A percentile compares a stretch with the other conserved stretches of the same genome.
These are phyloP conservation scores for Oxygymnocypris stewartii DNA, from an alignment of 2,113 vertebrate species.

Conservation along the genomic window DNA sequence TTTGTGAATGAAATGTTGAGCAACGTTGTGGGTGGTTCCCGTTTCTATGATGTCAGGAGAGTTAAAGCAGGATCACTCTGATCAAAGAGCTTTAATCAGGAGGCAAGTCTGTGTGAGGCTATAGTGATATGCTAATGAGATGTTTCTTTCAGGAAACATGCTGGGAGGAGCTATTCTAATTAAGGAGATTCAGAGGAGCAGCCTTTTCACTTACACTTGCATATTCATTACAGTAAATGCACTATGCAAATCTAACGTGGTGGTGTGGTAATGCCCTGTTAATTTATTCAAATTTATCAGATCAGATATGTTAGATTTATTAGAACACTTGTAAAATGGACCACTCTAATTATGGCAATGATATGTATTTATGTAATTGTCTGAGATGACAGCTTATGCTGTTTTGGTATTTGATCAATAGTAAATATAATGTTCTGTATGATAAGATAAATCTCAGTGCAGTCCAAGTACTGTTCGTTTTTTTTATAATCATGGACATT, in stretches of 20 bases:
- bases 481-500: not conserved
- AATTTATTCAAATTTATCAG: constrained; percentile 95
- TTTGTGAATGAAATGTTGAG: constrained; percentile 96
- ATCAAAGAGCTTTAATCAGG: constrained; percentile 93
- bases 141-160: constrained; percentile 89
- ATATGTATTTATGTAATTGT: constrained; percentile 15
- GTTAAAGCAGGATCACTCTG: constrained; percentile 86
- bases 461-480: not conserved
- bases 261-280: constrained; percentile 91
- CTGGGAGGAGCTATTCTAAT: constrained; percentile 93
- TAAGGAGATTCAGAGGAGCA: constrained; percentile 83
- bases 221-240: constrained; percentile 88
- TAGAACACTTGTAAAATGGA: constrained; percentile 61
- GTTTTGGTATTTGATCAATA: not conserved
- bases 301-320: constrained; percentile 83
- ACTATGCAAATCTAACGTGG: constrained; percentile 94
- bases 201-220: constrained; percentile 87
- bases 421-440: not conserved
- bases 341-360: constrained; percentile 88
- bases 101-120: constrained; percentile 74
- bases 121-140: constrained; percentile 92
- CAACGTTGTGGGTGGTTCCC: constrained; percentile 85
- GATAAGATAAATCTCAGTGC: not conserved
- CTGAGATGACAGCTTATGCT: not conserved
- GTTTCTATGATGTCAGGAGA: constrained; percentile 89